Percentiles rank a stretch among this genome's conserved stretches.
Evolutionary conservation across 2,113 vertebrate genomes (phyloP).

Genomic region (Guaruba guarouba): DNA sequence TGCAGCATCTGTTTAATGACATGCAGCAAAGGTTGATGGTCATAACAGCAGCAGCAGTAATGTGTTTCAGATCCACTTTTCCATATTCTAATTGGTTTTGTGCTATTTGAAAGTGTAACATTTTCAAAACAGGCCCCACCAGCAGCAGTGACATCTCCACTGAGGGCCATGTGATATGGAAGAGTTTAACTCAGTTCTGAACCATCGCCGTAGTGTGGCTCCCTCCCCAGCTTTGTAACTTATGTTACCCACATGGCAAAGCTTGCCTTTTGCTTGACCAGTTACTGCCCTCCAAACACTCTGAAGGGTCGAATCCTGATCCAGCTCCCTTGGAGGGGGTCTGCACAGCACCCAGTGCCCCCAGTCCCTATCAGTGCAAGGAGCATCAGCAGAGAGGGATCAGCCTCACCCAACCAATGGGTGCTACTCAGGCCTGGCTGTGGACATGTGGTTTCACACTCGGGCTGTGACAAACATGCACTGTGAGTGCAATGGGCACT

Average conservation of each 20-base stretch:
- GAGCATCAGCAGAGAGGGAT: background rate
- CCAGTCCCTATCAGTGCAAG: background rate
- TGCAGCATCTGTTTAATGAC: background rate
- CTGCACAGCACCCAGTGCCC: background rate
- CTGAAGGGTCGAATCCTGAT: background rate
- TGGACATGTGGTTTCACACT: background rate
- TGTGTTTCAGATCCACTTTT: background rate
- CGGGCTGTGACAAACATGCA: background rate
- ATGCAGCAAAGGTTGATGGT: background rate
- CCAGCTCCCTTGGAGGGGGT: background rate
- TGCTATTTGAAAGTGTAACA: background rate
- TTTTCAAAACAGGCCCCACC: background rate
- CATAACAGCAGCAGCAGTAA: background rate
- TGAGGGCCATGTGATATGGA: background rate
- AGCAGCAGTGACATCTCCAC: background rate
- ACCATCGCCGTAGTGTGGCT: fast-evolving
- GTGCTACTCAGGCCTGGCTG: background rate
- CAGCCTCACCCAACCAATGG: background rate
- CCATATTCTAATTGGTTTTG: background rate
- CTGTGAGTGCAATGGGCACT: background rate
- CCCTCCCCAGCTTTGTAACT: background rate
- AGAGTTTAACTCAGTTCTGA: background rate
- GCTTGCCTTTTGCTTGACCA: background rate
- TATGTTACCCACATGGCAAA: background rate
- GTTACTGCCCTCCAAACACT: background rate